phyloP scores from a whole-genome alignment of 2,888 invertebrate genomes.

The Pomacea canaliculata region DNA sequence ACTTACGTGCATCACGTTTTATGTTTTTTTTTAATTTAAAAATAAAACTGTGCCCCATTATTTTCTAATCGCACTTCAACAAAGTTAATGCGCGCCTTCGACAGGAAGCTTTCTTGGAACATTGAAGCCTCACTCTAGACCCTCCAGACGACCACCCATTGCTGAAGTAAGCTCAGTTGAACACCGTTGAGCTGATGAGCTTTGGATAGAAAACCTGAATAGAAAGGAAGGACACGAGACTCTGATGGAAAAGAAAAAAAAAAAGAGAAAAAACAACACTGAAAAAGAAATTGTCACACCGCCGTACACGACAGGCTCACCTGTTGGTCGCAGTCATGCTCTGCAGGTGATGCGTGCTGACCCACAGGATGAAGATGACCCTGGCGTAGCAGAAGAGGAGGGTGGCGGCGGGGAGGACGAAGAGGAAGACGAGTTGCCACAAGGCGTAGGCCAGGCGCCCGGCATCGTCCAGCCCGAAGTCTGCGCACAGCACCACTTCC shows the following conservation, averaged over 20 bases:
- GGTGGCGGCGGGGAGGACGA: constrained; percentile 64
- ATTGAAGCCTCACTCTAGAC: too few relatives aligned
- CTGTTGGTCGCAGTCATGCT: constrained; percentile 52
- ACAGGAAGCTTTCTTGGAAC: too few relatives aligned
- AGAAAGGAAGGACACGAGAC: too few relatives aligned
- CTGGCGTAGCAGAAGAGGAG: constrained; percentile 68
- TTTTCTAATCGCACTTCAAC: too few relatives aligned
- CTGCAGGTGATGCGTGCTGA: constrained; percentile 67
- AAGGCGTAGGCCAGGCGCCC: constrained; percentile 54
- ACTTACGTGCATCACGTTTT: too few relatives aligned
- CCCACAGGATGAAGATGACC: constrained; percentile 69
- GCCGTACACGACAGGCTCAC: constrained; percentile 2
- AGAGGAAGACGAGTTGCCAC: constrained; percentile 67
- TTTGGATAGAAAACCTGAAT: too few relatives aligned
- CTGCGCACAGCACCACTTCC: constrained; percentile 43
- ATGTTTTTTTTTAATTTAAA: too few relatives aligned
- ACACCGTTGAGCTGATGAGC: too few relatives aligned
- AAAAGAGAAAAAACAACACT: background rate
- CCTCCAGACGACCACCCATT: too few relatives aligned
- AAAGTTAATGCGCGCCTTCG: too few relatives aligned
- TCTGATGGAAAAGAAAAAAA: background rate
- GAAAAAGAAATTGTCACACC: background rate
- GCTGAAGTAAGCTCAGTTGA: too few relatives aligned
- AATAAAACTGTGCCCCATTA: too few relatives aligned
- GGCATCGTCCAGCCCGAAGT: constrained; percentile 35